Conservation (phyloP, 2,888 invertebrate species). For the Lordiphosa andalusiaca region DNA sequence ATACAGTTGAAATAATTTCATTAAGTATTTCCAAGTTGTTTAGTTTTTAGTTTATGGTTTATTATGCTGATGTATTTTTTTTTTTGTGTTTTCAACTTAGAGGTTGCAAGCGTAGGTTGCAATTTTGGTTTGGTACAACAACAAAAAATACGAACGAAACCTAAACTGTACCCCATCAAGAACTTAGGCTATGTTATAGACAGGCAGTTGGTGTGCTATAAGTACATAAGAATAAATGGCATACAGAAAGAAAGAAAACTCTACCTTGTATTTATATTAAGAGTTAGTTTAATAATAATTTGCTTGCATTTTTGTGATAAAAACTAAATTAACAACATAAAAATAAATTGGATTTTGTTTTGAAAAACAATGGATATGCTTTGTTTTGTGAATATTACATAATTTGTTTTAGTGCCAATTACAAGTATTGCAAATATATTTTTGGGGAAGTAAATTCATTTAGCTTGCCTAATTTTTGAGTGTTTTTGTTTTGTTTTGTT, state of each 20-base stretch:
- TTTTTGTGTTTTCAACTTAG: conserved; percentile 57
- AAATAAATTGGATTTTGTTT: conserved; percentile 43
- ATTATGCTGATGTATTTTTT: conserved; percentile 18
- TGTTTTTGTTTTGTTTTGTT: conserved; percentile 12
- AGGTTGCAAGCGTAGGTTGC: conserved; percentile 69
- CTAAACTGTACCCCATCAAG: conserved; percentile 28
- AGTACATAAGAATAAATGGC: conserved; percentile 42
- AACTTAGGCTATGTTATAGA: conserved; percentile 44
- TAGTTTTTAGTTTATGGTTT: conserved; percentile 32
- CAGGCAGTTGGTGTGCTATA: conserved; percentile 68
- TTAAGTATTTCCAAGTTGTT: conserved; percentile 44
- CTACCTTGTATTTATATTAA: conserved; percentile 1
- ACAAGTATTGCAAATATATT: conserved; percentile 33
- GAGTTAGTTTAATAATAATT: conserved; percentile 9
- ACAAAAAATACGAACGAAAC: conserved; percentile 39
- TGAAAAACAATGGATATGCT: conserved; percentile 74
- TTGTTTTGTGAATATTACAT: conserved; percentile 50
- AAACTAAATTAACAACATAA: conserved; percentile 51
- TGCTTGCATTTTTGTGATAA: conserved; percentile 33
- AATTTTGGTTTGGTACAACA: conserved; percentile 61
- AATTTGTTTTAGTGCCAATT: conserved; percentile 54
- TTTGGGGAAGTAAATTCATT: conserved; percentile 17
- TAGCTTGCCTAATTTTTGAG: conserved; percentile 41
- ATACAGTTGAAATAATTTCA: conserved; percentile 65
- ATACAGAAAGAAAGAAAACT: conserved; percentile 13